A percentile compares a stretch with the other conserved stretches of the same genome.
Conservation (phyloP, 2,113 vertebrate species). For the Pleuronectes platessa region DNA sequence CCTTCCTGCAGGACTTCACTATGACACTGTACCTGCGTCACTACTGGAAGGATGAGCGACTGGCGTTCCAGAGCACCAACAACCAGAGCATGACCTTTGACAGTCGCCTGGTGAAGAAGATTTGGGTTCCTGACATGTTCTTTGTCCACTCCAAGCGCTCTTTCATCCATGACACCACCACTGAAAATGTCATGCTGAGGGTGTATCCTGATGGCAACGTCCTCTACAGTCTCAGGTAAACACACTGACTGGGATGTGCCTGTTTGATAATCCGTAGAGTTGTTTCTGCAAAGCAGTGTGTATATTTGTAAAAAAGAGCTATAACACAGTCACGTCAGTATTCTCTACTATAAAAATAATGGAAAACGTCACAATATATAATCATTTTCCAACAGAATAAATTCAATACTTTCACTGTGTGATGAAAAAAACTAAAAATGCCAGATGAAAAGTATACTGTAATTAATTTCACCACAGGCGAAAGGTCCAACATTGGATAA, state of each 20-base stretch:
- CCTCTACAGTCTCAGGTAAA: slow-evolving; percentile 95
- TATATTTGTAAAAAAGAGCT: no score
- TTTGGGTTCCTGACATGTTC: slow-evolving; percentile 99
- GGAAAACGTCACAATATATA: not conserved
- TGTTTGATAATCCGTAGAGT: no score
- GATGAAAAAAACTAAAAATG: not conserved
- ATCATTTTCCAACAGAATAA: not conserved
- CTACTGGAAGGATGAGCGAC: slow-evolving; percentile 96
- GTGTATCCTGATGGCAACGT: slow-evolving; percentile 96
- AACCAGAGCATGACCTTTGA: slow-evolving; percentile 99
- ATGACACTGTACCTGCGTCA: slow-evolving; percentile 97
- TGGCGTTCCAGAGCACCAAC: slow-evolving; percentile 94
- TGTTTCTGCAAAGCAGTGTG: no score
- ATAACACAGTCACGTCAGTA: no score
- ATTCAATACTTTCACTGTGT: not conserved
- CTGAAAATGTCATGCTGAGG: slow-evolving; percentile 96
- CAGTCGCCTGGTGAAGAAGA: slow-evolving; percentile 96
- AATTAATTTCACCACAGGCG: slow-evolving; percentile 3
- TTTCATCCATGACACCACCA: slow-evolving; percentile 98
- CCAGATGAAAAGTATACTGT: not conserved
- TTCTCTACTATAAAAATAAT: no score
- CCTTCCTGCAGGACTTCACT: slow-evolving; percentile 89
- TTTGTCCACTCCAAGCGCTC: slow-evolving; percentile 98
- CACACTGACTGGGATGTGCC: not conserved
- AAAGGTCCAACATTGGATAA: not conserved